Conservation (phyloP, 2,797 vertebrate species). For the Pangasius macronema region DNA sequence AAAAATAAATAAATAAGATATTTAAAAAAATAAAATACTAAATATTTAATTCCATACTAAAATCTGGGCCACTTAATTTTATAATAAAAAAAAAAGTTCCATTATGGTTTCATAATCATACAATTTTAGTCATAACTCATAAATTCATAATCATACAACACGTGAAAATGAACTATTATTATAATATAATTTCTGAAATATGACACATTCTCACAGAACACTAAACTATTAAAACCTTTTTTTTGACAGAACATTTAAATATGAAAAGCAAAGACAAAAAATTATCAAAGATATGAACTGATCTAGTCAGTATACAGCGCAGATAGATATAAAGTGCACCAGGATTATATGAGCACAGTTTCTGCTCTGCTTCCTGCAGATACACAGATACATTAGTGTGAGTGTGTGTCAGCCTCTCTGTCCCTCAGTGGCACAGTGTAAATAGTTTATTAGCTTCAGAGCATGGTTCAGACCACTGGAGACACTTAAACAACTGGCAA, state of each 20-base stretch:
- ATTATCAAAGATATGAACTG: not conserved
- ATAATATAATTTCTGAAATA: not conserved
- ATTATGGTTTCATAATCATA: not conserved
- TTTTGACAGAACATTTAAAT: not conserved
- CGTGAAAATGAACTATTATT: not conserved
- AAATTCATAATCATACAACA: not conserved
- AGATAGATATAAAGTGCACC: not conserved
- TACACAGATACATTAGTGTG: not conserved
- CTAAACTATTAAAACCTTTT: not conserved
- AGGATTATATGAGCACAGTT: not conserved
- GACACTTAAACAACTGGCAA: constrained; percentile 70
- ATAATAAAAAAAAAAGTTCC: not conserved
- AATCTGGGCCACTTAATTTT: not conserved
- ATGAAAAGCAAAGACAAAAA: not conserved
- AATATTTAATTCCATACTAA: not conserved
- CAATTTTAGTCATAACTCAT: not conserved
- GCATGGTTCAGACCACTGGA: not conserved
- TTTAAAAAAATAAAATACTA: not conserved
- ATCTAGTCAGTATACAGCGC: not conserved
- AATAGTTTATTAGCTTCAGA: not conserved
- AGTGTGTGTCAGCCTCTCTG: not conserved
- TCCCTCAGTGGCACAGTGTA: not conserved
- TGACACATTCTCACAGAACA: not conserved
- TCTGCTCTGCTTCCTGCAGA: not conserved
- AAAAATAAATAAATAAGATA: not conserved